phyloP scores from a whole-genome alignment of 2,113 vertebrate species.

The Ranitomeya imitator region DNA sequence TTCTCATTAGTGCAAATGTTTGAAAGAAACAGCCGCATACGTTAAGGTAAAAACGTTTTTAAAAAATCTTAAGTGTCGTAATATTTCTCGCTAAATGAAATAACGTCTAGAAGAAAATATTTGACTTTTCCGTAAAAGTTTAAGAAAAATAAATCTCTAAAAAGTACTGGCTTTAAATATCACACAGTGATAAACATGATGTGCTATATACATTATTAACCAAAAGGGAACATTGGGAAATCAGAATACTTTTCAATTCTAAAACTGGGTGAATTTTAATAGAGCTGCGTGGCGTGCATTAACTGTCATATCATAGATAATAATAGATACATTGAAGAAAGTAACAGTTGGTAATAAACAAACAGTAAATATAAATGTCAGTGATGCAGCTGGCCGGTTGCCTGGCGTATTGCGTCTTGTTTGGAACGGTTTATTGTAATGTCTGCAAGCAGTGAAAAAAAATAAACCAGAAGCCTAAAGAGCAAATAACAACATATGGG shows the following conservation, averaged over 20 bases:
- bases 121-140: background rate
- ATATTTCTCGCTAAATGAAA: slow-evolving; percentile 19
- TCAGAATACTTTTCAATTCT: background rate
- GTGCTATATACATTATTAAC: slow-evolving; percentile 17
- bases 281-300: background rate
- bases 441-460: slow-evolving; percentile 24
- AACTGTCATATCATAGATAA: background rate
- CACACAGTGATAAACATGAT: slow-evolving; percentile 52
- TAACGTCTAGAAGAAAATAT: slow-evolving; percentile 31
- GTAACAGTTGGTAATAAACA: slow-evolving; percentile 26
- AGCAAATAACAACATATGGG: slow-evolving; percentile 37
- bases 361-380: slow-evolving; percentile 41
- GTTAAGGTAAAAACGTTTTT: slow-evolving; percentile 3
- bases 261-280: background rate
- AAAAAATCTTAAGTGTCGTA: slow-evolving; percentile 1
- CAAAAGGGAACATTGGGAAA: background rate
- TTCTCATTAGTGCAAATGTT: slow-evolving; percentile 45
- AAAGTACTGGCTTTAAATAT: slow-evolving; percentile 52
- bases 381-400: slow-evolving; percentile 30
- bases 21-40: background rate
- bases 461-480: slow-evolving; percentile 6
- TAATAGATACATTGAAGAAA: background rate
- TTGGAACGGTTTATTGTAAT: slow-evolving; percentile 45
- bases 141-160: slow-evolving; percentile 48
- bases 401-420: slow-evolving; percentile 22